These are phyloP conservation scores for Rana temporaria DNA, from an alignment of 2,113 vertebrate species.

Conservation along the genomic window DNA sequence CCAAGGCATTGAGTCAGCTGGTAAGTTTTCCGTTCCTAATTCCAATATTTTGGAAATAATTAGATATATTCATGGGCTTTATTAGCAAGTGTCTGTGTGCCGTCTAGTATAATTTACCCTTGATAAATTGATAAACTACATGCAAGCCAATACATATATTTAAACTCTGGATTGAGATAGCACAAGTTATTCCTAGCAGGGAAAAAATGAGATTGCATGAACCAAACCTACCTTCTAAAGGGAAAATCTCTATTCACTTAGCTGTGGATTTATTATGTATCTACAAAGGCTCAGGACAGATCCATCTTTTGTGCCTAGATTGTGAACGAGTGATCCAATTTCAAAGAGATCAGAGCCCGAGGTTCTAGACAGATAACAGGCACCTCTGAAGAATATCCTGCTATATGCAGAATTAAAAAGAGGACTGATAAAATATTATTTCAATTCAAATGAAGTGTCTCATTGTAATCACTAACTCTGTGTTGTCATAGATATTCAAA, in stretches of 20 bases:
- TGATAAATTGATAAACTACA: conserved; percentile 35
- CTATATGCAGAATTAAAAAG: conserved; percentile 11
- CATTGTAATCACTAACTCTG: not conserved
- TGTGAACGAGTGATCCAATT: conserved; percentile 19
- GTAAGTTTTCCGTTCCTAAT: conserved; percentile 18
- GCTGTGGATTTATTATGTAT: conserved; percentile 33
- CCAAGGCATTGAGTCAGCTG: conserved; percentile 3
- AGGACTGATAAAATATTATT: conserved; percentile 18
- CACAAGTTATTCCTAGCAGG: conserved; percentile 11
- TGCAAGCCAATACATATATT: not conserved
- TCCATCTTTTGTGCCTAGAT: conserved; percentile 17
- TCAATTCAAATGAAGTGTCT: conserved; percentile 6
- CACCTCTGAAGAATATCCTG: conserved; percentile 15
- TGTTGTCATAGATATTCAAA: conserved; percentile 22
- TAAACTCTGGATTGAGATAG: conserved; percentile 7
- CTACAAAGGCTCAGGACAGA: conserved; percentile 28
- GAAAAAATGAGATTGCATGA: not conserved
- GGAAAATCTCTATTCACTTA: conserved; percentile 4
- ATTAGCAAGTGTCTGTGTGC: conserved; percentile 20
- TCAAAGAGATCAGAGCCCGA: conserved; percentile 18
- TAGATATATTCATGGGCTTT: conserved; percentile 12
- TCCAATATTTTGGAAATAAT: conserved; percentile 33
- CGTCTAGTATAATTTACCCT: conserved; percentile 23
- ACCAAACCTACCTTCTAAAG: not conserved
- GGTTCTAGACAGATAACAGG: conserved; percentile 19